These are phyloP conservation scores for Machaerirhynchus nigripectus DNA, from an alignment of 2,113 vertebrate species.

Conservation along the genomic window DNA sequence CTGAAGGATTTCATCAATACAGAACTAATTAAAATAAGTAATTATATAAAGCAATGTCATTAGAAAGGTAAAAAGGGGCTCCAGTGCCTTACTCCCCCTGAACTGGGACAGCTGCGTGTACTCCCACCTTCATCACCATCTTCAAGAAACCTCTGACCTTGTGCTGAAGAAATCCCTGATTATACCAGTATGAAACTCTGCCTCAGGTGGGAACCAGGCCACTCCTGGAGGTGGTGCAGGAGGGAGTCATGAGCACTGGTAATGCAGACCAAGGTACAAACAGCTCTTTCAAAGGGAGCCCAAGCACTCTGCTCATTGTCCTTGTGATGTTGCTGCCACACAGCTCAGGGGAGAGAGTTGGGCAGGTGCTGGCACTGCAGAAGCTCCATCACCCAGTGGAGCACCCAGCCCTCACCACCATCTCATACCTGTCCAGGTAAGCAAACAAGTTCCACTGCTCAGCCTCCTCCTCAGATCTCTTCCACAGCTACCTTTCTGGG, in stretches of 20 bases:
- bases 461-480: background rate
- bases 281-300: background rate
- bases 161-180: background rate
- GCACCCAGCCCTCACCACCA: background rate
- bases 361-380: background rate
- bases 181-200: background rate
- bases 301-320: fast-evolving
- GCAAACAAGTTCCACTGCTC: background rate
- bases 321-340: fast-evolving
- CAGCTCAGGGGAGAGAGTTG: fast-evolving
- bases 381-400: fast-evolving
- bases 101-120: background rate
- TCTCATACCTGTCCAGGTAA: background rate
- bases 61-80: background rate
- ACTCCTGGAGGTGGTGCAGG: background rate
- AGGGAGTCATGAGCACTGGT: background rate
- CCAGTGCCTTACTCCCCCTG: background rate
- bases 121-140: background rate
- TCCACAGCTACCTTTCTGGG: background rate
- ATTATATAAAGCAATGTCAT: background rate
- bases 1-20: background rate
- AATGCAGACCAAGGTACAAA: background rate
- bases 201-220: background rate
- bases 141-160: background rate
- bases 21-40: background rate